A percentile compares a stretch with the other conserved stretches of the same genome.
phyloP scores from a whole-genome alignment of 37 sponge, comb jelly and placozoan species.

The Halichondria panicea region DNA sequence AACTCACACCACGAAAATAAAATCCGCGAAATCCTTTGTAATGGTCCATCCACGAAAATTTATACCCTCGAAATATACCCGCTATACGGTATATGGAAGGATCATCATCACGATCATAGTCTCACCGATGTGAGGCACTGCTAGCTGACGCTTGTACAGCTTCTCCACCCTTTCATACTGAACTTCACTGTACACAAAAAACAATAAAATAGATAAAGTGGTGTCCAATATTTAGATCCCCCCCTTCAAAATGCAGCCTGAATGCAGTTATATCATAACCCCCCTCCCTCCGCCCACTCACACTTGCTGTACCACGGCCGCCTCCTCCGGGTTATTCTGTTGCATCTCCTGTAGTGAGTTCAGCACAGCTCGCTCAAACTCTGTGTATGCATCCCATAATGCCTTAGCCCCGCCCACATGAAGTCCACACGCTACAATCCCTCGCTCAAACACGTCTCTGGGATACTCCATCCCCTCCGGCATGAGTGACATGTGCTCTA shows the following conservation, averaged over 20 bases:
- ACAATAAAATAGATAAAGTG: no score
- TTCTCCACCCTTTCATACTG: conserved; percentile 66
- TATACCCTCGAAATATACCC: no score
- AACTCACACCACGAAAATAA: no score
- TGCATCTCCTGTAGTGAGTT: conserved; percentile 56
- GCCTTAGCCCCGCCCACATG: conserved; percentile 61
- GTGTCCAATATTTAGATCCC: no score
- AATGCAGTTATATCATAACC: no score
- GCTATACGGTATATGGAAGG: no score
- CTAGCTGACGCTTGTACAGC: conserved; percentile 58
- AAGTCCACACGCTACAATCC: conserved; percentile 69
- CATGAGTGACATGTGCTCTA: conserved; percentile 54
- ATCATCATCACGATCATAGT: conserved; percentile 8
- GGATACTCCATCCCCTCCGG: conserved; percentile 47
- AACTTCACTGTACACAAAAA: conserved; percentile 21
- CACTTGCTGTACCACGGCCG: conserved; percentile 26
- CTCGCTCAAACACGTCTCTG: conserved; percentile 67
- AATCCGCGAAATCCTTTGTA: no score
- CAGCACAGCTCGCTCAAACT: conserved; percentile 65
- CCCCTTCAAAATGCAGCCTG: not conserved
- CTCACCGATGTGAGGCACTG: conserved; percentile 76
- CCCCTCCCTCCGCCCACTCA: no score
- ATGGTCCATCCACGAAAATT: no score
- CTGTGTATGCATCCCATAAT: conserved; percentile 73
- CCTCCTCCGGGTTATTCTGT: conserved; percentile 24